These are phyloP conservation scores for Noctua janthina DNA, from an alignment of 2,888 invertebrate species.

Conservation along the genomic window DNA sequence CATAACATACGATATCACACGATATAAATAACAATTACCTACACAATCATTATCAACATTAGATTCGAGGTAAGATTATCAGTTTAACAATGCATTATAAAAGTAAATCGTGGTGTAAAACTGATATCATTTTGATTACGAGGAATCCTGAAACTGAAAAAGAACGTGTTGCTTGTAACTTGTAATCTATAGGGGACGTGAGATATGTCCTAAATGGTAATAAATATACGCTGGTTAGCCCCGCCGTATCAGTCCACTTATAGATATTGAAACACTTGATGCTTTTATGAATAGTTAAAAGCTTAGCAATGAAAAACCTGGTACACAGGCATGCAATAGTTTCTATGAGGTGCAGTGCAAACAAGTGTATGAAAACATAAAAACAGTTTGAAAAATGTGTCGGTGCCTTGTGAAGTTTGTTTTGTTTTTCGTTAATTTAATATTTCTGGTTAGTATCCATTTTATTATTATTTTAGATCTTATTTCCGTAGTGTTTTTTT, in stretches of 20 bases:
- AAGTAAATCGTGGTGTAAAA: neutral
- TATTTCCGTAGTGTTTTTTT: neutral
- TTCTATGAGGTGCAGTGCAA: neutral
- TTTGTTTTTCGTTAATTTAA: constrained; percentile 34
- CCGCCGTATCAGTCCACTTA: constrained; percentile 37
- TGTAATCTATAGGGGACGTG: constrained; percentile 20
- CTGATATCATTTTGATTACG: neutral
- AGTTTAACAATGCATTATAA: constrained; percentile 9
- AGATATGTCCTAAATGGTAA: constrained; percentile 17
- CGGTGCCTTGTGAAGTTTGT: constrained; percentile 36
- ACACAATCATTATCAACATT: constrained; percentile 6
- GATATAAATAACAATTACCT: constrained; percentile 17
- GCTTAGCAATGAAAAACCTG: constrained; percentile 25
- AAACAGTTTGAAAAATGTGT: constrained; percentile 38
- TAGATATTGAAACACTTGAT: constrained; percentile 39
- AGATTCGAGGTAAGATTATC: constrained; percentile 22
- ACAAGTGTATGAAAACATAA: neutral
- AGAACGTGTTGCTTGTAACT: neutral
- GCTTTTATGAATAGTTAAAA: constrained; percentile 30
- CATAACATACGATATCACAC: neutral
- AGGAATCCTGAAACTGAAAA: neutral
- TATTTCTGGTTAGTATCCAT: constrained; percentile 35
- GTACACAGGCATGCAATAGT: neutral
- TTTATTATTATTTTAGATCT: neutral
- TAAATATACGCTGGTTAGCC: constrained; percentile 13